Evolutionary conservation across 2,888 invertebrate genomes (phyloP).

Genomic region (Salticus scenicus): DNA sequence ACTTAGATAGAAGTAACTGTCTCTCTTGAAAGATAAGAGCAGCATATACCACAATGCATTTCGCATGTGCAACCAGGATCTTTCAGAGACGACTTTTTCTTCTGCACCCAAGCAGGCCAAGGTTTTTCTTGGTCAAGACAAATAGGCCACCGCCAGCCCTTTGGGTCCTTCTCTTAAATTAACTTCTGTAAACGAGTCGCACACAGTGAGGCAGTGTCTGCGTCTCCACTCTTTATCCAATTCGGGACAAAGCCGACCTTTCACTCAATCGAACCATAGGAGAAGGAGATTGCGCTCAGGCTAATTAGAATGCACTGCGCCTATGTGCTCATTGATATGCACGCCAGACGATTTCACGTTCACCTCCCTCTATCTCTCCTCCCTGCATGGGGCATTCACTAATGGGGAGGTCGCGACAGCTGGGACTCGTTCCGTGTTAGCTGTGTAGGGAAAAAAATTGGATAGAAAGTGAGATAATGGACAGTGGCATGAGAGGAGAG

Average conservation of each 20-base stretch:
- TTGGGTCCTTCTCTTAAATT: conserved; percentile 2
- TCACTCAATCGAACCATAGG: conserved; percentile 29
- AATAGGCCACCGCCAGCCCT: conserved; percentile 39
- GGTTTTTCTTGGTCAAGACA: conserved; percentile 16
- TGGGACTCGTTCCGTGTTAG: conserved; percentile 3
- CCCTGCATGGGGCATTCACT: background rate
- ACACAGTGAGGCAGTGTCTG: background rate
- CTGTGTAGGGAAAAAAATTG: background rate
- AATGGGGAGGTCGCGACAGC: conserved; percentile 25
- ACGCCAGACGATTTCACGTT: conserved; percentile 5
- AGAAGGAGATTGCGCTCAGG: conserved; percentile 3
- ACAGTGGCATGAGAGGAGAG: background rate
- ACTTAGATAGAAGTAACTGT: too few species aligned
- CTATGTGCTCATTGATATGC: conserved; percentile 13
- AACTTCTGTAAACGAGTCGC: background rate
- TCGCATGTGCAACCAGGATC: background rate
- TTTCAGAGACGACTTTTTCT: background rate
- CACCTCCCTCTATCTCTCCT: background rate
- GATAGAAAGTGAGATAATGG: background rate
- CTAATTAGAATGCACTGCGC: conserved; percentile 17
- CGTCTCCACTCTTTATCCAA: background rate
- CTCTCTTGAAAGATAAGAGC: too few species aligned
- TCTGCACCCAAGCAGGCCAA: background rate
- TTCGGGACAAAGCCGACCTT: conserved; percentile 61
- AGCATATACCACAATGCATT: too few species aligned